These are phyloP conservation scores for Typhlomys cinereus DNA, from an alignment of 2,113 vertebrate species.

Conservation along the genomic window DNA sequence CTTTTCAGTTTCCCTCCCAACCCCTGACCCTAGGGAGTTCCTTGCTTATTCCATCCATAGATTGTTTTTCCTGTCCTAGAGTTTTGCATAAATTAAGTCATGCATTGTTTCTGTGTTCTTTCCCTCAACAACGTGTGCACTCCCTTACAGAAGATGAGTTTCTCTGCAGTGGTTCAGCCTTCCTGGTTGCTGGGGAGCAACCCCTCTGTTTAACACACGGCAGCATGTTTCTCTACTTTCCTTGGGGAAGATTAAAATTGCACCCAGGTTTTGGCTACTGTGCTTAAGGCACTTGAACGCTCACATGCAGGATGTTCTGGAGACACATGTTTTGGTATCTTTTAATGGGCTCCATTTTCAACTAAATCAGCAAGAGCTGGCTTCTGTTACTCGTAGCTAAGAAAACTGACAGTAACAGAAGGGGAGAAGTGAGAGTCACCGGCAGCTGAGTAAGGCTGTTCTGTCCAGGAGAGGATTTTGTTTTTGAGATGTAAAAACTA, in stretches of 20 bases:
- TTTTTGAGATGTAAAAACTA: constrained; percentile 47
- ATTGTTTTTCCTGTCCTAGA: neutral
- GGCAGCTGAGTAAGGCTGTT: neutral
- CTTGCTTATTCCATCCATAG: neutral
- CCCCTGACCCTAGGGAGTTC: neutral
- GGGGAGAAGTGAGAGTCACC: neutral
- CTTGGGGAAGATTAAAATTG: neutral
- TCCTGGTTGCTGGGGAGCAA: neutral
- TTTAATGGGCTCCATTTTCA: constrained; percentile 29
- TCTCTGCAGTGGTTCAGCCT: neutral
- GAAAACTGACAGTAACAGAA: neutral
- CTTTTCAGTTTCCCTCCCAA: neutral
- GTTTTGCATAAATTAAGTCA: neutral
- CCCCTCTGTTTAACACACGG: neutral
- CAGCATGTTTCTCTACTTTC: neutral
- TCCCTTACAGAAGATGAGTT: neutral
- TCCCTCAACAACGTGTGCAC: neutral
- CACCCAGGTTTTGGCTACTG: neutral
- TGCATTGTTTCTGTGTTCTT: neutral
- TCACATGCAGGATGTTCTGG: neutral
- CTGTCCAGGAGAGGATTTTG: constrained; percentile 40
- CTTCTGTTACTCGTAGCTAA: constrained; percentile 1
- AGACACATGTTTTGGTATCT: neutral
- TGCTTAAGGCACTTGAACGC: neutral
- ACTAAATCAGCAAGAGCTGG: neutral